These are phyloP conservation scores for Syrphus vitripennis DNA, from an alignment of 2,888 invertebrate species.

Conservation along the genomic window DNA sequence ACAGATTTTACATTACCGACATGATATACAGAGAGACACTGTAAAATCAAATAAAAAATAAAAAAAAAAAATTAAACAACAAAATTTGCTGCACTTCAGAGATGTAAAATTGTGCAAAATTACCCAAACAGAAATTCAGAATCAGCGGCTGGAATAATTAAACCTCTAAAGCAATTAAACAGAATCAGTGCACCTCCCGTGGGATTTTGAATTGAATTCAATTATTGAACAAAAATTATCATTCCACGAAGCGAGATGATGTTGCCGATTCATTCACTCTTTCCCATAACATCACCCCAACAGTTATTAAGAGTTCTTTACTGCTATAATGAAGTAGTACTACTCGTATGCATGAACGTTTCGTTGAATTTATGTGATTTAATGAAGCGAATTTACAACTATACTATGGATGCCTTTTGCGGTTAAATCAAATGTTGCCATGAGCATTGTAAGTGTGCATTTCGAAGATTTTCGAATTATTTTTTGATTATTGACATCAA, in stretches of 20 bases:
- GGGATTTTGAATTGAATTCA: conserved; percentile 47
- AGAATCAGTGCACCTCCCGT: conserved; percentile 54
- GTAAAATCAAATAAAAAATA: background rate
- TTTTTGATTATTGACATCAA: too few relatives aligned
- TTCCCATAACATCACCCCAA: background rate
- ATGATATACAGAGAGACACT: background rate
- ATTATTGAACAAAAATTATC: conserved; percentile 31
- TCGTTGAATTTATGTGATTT: background rate
- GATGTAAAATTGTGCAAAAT: conserved; percentile 28
- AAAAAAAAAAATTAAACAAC: background rate
- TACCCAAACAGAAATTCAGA: conserved; percentile 12
- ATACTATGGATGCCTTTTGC: background rate
- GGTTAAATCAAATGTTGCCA: background rate
- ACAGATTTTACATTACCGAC: background rate
- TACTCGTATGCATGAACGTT: background rate
- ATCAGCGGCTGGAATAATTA: conserved; percentile 51
- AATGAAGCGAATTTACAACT: background rate
- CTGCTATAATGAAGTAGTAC: too few relatives aligned
- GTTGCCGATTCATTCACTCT: background rate
- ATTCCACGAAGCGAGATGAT: background rate
- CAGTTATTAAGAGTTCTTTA: background rate
- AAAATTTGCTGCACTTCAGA: background rate
- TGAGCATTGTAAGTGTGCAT: too few relatives aligned
- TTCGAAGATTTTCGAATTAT: too few relatives aligned
- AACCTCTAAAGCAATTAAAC: conserved; percentile 52